phyloP scores from a whole-genome alignment of 2,888 invertebrate species.

The Leptinotarsa juncta region DNA sequence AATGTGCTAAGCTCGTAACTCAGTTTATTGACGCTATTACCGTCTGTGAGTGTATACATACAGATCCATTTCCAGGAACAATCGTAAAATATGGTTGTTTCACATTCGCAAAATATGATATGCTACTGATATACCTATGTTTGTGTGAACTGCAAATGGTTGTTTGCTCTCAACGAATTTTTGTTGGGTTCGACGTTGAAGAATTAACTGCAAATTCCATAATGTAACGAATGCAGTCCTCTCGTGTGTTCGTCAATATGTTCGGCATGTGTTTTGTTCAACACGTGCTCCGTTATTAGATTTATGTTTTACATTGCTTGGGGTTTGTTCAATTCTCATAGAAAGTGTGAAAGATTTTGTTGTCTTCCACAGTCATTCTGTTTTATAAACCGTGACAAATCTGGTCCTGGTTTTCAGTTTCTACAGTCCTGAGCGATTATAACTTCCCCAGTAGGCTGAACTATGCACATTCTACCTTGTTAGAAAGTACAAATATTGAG shows the following conservation, averaged over 20 bases:
- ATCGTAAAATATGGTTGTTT: slow-evolving; percentile 37
- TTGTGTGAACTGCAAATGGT: slow-evolving; percentile 12
- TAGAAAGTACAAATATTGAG: no score
- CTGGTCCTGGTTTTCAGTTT: no score
- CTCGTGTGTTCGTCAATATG: slow-evolving; percentile 3
- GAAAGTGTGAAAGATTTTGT: background rate
- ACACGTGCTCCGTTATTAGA: background rate
- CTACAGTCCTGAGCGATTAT: no score
- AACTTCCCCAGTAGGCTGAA: no score
- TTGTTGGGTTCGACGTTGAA: slow-evolving; percentile 11
- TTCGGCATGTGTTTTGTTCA: slow-evolving; percentile 16
- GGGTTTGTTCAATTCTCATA: background rate
- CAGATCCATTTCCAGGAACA: slow-evolving; percentile 32
- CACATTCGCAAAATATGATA: slow-evolving; percentile 29
- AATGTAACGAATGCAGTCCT: background rate
- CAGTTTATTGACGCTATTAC: slow-evolving; percentile 50
- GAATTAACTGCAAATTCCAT: slow-evolving; percentile 9
- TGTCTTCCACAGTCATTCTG: background rate
- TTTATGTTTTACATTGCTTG: background rate
- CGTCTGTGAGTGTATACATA: slow-evolving; percentile 27
- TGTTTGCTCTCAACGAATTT: slow-evolving; percentile 15
- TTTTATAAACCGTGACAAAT: no score
- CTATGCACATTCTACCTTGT: no score
- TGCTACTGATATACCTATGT: slow-evolving; percentile 20
- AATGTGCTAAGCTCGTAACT: slow-evolving; percentile 58